Evolutionary conservation across 2,113 vertebrate genomes (phyloP).

Genomic region (Campylomormyrus tamandua): DNA sequence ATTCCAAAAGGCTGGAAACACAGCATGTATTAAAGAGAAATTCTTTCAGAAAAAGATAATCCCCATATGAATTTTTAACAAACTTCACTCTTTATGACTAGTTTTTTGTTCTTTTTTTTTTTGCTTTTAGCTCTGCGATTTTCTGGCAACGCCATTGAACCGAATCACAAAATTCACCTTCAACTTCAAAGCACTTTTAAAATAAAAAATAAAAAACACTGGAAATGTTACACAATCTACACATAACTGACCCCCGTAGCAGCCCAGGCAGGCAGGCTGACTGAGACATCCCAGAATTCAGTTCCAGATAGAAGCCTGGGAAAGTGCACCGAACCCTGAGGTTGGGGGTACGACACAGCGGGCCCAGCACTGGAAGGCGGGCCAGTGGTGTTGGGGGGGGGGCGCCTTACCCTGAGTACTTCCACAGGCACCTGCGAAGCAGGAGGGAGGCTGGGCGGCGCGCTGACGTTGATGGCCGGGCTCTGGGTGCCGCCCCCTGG

Average conservation of each 20-base stretch:
- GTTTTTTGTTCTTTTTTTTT: neutral
- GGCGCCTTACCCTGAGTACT: slow-evolving; percentile 83
- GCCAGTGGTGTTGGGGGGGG: neutral
- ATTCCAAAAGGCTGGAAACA: slow-evolving; percentile 68
- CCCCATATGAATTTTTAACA: slow-evolving; percentile 64
- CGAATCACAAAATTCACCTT: neutral
- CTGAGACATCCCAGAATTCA: neutral
- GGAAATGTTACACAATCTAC: neutral
- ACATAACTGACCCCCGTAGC: neutral
- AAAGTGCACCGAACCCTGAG: neutral
- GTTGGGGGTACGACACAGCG: neutral
- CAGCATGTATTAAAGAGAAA: slow-evolving; percentile 70
- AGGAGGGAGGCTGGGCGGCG: slow-evolving; percentile 65
- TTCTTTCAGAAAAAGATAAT: slow-evolving; percentile 69
- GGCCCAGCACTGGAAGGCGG: neutral
- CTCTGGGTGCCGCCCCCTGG: slow-evolving; percentile 68
- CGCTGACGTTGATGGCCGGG: slow-evolving; percentile 90
- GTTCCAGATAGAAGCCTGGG: neutral
- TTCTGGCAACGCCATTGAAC: neutral
- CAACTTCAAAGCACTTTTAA: neutral
- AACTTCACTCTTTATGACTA: slow-evolving; percentile 54
- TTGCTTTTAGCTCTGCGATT: neutral
- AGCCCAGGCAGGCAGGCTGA: neutral
- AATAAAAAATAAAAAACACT: neutral
- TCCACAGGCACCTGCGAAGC: slow-evolving; percentile 90